Conservation (phyloP, 2,888 invertebrate species). For the Brenthis ino region DNA sequence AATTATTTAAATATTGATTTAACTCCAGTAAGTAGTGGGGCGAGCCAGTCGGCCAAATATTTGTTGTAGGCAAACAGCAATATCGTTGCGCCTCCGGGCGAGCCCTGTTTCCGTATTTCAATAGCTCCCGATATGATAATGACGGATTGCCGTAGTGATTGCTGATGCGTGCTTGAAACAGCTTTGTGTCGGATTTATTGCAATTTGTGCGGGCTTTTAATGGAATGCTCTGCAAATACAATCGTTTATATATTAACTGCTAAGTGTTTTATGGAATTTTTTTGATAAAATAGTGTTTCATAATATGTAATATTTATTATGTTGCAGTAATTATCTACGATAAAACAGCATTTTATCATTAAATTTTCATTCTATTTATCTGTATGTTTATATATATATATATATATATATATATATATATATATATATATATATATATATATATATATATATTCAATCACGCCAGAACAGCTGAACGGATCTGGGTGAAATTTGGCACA, state of each 20-base stretch:
- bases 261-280: background rate
- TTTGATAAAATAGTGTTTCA: conserved; percentile 17
- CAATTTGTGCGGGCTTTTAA: conserved; percentile 46
- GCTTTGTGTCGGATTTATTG: conserved; percentile 57
- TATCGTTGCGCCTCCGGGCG: conserved; percentile 60
- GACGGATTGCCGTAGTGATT: conserved; percentile 60
- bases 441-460: too few species aligned
- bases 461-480: too few species aligned
- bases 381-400: too few species aligned
- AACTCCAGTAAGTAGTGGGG: conserved; percentile 78
- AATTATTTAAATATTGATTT: conserved; percentile 81
- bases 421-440: too few species aligned
- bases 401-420: too few species aligned
- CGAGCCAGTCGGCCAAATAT: conserved; percentile 63
- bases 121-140: conserved; percentile 72
- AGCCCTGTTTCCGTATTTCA: conserved; percentile 48
- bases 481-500: too few species aligned
- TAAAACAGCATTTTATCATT: too few species aligned
- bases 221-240: conserved; percentile 33
- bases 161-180: conserved; percentile 61
- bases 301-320: background rate
- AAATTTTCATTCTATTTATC: too few species aligned
- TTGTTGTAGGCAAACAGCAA: conserved; percentile 75
- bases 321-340: background rate
- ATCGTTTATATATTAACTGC: conserved; percentile 22